A percentile compares a stretch with the other conserved stretches of the same genome.
Evolutionary conservation across 92 coral and sea anemone species (phyloP).

Genomic region (Epizoanthus ramosus): DNA sequence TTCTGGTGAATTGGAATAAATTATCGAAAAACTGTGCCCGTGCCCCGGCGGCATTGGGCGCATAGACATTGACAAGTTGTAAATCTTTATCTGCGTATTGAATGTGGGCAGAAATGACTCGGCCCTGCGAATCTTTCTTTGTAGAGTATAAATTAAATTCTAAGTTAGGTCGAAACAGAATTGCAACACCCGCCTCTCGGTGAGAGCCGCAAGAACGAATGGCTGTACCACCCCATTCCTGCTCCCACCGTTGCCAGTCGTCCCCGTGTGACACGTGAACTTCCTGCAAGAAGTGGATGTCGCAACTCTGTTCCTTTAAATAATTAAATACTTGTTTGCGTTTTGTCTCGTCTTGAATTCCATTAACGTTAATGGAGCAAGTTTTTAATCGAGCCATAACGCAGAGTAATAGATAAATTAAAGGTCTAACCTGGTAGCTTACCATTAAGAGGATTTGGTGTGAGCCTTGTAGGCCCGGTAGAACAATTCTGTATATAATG

Average conservation of each 20-base stretch:
- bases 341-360: background rate
- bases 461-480: no score
- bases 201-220: background rate
- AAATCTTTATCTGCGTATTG: background rate
- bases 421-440: no score
- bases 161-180: background rate
- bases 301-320: background rate
- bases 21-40: background rate
- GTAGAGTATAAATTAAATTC: background rate
- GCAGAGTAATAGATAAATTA: no score
- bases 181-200: background rate
- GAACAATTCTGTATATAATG: no score
- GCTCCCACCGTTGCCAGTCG: background rate
- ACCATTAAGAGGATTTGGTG: no score
- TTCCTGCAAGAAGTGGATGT: slow-evolving; percentile 7
- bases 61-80: no score
- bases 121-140: background rate
- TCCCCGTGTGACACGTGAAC: slow-evolving; percentile 11
- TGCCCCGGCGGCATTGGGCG: no score
- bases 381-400: background rate
- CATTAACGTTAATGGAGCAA: background rate
- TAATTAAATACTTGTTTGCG: background rate
- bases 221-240: background rate
- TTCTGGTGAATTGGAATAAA: background rate
- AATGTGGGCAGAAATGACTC: background rate